Percentiles rank a stretch among this genome's conserved stretches.
Evolutionary conservation across 2,797 vertebrate genomes (phyloP).

Genomic region (Hippoglossus hippoglossus): DNA sequence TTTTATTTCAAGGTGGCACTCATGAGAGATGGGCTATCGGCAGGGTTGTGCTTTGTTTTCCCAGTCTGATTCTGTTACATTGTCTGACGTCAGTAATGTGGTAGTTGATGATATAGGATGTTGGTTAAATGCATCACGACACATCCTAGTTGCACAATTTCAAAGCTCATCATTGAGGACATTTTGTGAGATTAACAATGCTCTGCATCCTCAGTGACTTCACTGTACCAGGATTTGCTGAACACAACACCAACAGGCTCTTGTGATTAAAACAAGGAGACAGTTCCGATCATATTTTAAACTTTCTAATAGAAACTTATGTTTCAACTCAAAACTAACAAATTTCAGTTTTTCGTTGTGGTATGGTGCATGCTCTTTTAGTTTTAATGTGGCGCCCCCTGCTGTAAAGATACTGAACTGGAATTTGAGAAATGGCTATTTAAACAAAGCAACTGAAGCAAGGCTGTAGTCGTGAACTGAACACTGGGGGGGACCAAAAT

Average conservation of each 20-base stretch:
- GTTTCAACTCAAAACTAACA: neutral
- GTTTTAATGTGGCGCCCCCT: constrained; percentile 66
- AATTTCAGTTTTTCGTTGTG: neutral
- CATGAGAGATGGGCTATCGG: constrained; percentile 19
- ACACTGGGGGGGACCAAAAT: too few species aligned
- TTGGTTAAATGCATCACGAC: constrained; percentile 12
- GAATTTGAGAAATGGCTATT: neutral
- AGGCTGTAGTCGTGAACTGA: too few species aligned
- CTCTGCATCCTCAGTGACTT: neutral
- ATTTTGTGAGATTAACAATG: neutral
- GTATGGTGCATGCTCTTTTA: neutral
- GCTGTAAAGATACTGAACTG: constrained; percentile 43
- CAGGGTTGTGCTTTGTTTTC: constrained; percentile 29
- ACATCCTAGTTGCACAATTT: neutral
- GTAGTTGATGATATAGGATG: constrained; percentile 24
- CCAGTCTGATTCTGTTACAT: constrained; percentile 4
- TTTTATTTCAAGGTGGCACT: constrained; percentile 20
- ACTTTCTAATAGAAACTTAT: neutral
- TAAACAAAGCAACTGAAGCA: neutral
- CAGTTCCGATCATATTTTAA: neutral
- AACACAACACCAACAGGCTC: neutral
- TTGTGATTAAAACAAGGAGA: neutral
- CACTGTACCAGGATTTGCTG: neutral
- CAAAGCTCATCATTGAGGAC: neutral
- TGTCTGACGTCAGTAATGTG: constrained; percentile 30